Conservation (phyloP, 2,113 vertebrate species). For the Leucopternis melanops region DNA sequence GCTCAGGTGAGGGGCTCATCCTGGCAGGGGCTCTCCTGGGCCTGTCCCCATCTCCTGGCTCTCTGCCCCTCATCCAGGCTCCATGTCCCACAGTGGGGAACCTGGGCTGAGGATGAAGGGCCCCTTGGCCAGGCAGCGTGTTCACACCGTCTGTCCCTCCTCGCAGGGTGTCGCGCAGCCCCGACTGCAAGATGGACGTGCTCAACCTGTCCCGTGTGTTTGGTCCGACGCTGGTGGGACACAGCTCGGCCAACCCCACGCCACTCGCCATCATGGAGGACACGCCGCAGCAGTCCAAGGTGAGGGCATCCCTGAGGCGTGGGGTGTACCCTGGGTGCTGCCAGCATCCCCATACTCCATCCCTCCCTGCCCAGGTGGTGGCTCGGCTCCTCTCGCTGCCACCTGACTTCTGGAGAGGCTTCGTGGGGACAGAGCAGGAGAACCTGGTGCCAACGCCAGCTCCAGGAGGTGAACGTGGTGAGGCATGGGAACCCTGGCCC, state of each 20-base stretch:
- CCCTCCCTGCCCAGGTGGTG: constrained; percentile 70
- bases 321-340: rapidly evolving
- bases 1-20: constrained; percentile 62
- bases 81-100: rapidly evolving
- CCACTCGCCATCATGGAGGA: constrained; percentile 79
- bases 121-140: background rate
- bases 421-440: constrained; percentile 39
- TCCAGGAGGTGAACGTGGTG: rapidly evolving
- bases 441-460: background rate
- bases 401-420: constrained; percentile 72
- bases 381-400: constrained; percentile 72
- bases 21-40: rapidly evolving
- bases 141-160: rapidly evolving
- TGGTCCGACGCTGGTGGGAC: constrained; percentile 82
- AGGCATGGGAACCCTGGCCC: background rate
- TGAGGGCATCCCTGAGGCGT: background rate
- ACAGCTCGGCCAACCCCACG: constrained; percentile 74
- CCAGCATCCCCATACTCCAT: background rate
- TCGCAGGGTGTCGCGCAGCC: constrained; percentile 72
- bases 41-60: background rate
- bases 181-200: constrained; percentile 79
- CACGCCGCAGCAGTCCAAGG: constrained; percentile 77
- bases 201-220: constrained; percentile 81
- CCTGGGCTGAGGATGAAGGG: background rate
- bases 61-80: background rate